Conservation (phyloP, 2,888 invertebrate species). For the Coecobrya sp. region DNA sequence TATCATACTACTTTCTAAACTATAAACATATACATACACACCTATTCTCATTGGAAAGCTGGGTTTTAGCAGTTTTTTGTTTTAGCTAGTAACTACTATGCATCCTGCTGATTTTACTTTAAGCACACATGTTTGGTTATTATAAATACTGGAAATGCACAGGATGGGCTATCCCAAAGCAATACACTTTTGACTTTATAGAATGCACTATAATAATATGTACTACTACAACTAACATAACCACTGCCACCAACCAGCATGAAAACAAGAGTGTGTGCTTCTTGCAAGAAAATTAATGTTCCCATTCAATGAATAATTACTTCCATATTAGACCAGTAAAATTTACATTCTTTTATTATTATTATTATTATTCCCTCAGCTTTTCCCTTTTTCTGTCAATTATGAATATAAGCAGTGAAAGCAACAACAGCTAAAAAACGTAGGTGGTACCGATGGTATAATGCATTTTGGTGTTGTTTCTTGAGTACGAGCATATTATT, state of each 20-base stretch:
- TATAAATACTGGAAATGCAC: neutral
- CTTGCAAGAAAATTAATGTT: constrained; percentile 80
- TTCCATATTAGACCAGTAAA: constrained; percentile 80
- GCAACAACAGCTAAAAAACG: constrained; percentile 1
- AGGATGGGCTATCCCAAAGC: neutral
- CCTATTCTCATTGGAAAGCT: neutral
- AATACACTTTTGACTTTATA: too few relatives aligned
- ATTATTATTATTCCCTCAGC: constrained; percentile 26
- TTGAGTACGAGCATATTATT: constrained; percentile 22
- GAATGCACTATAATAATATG: neutral
- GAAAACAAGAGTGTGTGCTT: constrained; percentile 20
- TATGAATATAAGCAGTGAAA: constrained; percentile 42
- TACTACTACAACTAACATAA: neutral
- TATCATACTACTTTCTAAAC: neutral
- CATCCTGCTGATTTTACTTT: constrained; percentile 57
- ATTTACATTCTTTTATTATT: constrained; percentile 70
- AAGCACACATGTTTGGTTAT: neutral
- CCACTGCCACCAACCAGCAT: neutral
- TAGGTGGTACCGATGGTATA: constrained; percentile 11
- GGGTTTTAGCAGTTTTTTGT: constrained; percentile 16
- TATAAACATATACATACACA: neutral
- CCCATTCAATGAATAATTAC: constrained; percentile 85
- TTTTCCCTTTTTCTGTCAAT: constrained; percentile 38
- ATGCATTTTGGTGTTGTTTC: neutral
- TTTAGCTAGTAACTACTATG: neutral